Evolutionary conservation across 2,888 invertebrate genomes (phyloP).

Genomic region (Apeira syringaria): DNA sequence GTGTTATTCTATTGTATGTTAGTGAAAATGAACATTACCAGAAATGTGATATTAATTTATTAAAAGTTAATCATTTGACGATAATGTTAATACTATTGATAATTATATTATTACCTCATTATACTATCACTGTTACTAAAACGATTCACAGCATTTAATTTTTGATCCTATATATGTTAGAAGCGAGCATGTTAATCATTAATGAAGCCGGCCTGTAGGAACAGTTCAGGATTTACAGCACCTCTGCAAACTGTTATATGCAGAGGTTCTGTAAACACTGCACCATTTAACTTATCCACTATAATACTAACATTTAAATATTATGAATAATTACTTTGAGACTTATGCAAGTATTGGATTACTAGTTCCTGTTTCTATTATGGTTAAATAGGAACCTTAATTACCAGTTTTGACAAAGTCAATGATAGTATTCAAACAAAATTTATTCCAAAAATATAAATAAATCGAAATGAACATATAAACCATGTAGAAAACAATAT

Average conservation of each 20-base stretch:
- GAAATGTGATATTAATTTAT: conserved; percentile 79
- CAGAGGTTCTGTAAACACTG: conserved; percentile 7
- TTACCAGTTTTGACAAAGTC: conserved; percentile 72
- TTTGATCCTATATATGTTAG: conserved; percentile 13
- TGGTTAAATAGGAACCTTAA: conserved; percentile 72
- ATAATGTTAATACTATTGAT: conserved; percentile 28
- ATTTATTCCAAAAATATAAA: conserved; percentile 82
- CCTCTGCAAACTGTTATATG: background rate
- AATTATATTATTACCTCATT: conserved; percentile 26
- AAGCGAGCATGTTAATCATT: conserved; percentile 6
- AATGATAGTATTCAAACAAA: conserved; percentile 66
- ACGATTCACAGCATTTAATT: conserved; percentile 28
- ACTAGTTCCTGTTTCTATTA: conserved; percentile 24
- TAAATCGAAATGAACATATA: conserved; percentile 78
- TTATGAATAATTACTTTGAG: conserved; percentile 5
- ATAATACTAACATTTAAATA: conserved; percentile 20
- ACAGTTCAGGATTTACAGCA: background rate
- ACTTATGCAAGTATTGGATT: conserved; percentile 3
- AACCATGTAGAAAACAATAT: conserved; percentile 80
- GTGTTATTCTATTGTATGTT: conserved; percentile 57
- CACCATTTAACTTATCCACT: conserved; percentile 23
- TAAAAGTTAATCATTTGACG: conserved; percentile 42
- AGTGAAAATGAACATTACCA: conserved; percentile 71
- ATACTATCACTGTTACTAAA: conserved; percentile 30
- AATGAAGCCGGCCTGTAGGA: conserved; percentile 2